Evolutionary conservation across 2,113 vertebrate genomes (phyloP).

Genomic region (Cyanoramphus novaezelandiae): DNA sequence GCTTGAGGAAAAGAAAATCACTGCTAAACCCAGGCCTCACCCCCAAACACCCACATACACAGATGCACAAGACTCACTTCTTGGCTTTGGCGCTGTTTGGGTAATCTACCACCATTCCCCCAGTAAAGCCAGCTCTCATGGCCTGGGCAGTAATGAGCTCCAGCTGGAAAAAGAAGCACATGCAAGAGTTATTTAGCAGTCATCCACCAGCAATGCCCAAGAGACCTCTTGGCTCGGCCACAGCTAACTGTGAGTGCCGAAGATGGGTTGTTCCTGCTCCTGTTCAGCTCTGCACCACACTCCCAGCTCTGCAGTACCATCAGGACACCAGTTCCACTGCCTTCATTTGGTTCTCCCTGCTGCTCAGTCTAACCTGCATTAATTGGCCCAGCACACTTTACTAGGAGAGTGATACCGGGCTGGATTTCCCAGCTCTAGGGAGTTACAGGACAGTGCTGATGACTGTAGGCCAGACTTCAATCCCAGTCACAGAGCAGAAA

Average conservation of each 20-base stretch:
- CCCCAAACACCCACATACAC: neutral
- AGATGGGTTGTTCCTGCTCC: neutral
- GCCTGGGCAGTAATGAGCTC: constrained; percentile 93
- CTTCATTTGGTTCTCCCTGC: neutral
- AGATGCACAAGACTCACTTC: constrained; percentile 82
- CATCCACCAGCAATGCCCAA: neutral
- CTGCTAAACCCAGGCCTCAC: neutral
- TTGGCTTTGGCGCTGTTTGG: constrained; percentile 96
- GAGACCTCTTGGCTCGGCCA: neutral
- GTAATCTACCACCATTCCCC: constrained; percentile 96
- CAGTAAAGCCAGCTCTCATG: constrained; percentile 91
- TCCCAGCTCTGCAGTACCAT: neutral
- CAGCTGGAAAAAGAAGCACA: constrained; percentile 71
- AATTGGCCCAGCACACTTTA: neutral
- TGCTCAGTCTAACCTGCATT: neutral
- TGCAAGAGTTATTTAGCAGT: neutral
- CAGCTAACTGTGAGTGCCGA: neutral
- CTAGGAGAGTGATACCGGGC: neutral
- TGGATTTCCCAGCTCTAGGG: neutral
- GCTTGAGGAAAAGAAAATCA: neutral
- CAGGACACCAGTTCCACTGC: neutral
- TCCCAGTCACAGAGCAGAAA: neutral
- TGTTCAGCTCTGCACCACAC: neutral
- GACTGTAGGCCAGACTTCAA: neutral
- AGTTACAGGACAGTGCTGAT: neutral